phyloP scores from a whole-genome alignment of 1,140 invertebrate genomes.

The Drosophila rhopaloa region DNA sequence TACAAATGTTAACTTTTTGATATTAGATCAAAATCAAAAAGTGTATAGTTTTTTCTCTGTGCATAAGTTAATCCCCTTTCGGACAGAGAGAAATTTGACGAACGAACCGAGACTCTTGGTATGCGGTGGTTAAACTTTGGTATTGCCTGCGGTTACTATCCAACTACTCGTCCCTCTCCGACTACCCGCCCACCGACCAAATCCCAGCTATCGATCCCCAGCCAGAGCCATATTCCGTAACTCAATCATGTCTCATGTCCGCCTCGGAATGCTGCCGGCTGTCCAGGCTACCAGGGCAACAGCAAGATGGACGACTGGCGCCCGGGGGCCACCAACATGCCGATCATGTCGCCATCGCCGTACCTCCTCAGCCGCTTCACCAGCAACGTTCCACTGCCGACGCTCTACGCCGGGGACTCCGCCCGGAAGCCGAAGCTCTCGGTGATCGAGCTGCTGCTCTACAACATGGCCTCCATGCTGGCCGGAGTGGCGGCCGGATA shows the following conservation, averaged over 20 bases:
- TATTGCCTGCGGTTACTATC: slow-evolving; percentile 62
- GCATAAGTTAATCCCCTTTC: neutral
- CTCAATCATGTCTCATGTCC: slow-evolving; percentile 48
- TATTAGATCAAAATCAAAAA: neutral
- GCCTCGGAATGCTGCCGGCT: slow-evolving; percentile 17
- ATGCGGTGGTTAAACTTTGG: slow-evolving; percentile 47
- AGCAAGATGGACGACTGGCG: slow-evolving; percentile 88
- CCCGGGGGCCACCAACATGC: slow-evolving; percentile 85
- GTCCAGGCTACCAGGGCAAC: slow-evolving; percentile 58
- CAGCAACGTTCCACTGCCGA: slow-evolving; percentile 90
- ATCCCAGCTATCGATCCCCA: slow-evolving; percentile 15
- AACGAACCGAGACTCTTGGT: slow-evolving; percentile 1
- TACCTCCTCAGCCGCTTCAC: slow-evolving; percentile 82
- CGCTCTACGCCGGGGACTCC: slow-evolving; percentile 88
- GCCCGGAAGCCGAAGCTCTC: slow-evolving; percentile 89
- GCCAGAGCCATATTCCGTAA: slow-evolving; percentile 28
- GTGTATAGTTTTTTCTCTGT: slow-evolving; percentile 4
- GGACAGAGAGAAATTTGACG: neutral
- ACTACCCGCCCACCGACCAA: slow-evolving; percentile 3
- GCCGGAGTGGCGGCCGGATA: slow-evolving; percentile 95
- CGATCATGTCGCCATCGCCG: slow-evolving; percentile 83
- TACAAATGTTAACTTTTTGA: neutral
- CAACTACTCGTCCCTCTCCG: neutral
- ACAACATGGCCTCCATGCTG: slow-evolving; percentile 95
- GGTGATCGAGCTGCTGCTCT: slow-evolving; percentile 92